phyloP scores from a whole-genome alignment of 2,797 vertebrate genomes.

The Taenioides sp. region DNA sequence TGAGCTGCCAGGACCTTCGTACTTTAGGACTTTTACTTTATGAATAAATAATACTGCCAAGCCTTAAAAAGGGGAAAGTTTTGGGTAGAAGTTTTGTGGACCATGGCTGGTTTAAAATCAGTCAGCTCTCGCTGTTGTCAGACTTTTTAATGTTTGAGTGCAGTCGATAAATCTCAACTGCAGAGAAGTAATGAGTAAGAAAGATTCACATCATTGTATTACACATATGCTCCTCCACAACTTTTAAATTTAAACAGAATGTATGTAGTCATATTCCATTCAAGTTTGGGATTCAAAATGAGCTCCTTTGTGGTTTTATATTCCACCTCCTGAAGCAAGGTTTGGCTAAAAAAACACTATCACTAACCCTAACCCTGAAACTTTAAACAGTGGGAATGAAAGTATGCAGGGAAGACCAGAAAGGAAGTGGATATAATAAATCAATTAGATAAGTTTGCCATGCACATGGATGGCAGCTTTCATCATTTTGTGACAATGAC shows the following conservation, averaged over 20 bases:
- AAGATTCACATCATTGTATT: slow-evolving; percentile 3
- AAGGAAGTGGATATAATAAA: no score
- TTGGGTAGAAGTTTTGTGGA: slow-evolving; percentile 5
- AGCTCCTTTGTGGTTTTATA: neutral
- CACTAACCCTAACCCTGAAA: neutral
- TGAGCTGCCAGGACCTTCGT: neutral
- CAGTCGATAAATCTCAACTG: slow-evolving; percentile 8
- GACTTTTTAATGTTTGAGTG: slow-evolving; percentile 7
- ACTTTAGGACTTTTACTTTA: slow-evolving; percentile 6
- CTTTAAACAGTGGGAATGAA: neutral
- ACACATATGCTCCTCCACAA: neutral
- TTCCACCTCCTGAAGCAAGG: neutral
- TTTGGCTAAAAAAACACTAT: neutral
- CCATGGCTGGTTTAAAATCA: slow-evolving; percentile 3
- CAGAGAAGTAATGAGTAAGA: slow-evolving; percentile 5
- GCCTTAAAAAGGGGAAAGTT: slow-evolving; percentile 12
- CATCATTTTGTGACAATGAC: neutral
- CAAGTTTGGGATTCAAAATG: neutral
- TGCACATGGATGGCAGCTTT: neutral
- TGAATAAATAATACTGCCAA: slow-evolving; percentile 26
- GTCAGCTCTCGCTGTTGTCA: slow-evolving; percentile 2
- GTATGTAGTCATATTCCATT: neutral
- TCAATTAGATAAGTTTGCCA: no score
- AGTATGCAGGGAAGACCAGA: no score
- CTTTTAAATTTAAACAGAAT: neutral